A percentile compares a stretch with the other conserved stretches of the same genome.
phyloP scores from a whole-genome alignment of 2,888 invertebrate genomes.

The Gari tellinella region DNA sequence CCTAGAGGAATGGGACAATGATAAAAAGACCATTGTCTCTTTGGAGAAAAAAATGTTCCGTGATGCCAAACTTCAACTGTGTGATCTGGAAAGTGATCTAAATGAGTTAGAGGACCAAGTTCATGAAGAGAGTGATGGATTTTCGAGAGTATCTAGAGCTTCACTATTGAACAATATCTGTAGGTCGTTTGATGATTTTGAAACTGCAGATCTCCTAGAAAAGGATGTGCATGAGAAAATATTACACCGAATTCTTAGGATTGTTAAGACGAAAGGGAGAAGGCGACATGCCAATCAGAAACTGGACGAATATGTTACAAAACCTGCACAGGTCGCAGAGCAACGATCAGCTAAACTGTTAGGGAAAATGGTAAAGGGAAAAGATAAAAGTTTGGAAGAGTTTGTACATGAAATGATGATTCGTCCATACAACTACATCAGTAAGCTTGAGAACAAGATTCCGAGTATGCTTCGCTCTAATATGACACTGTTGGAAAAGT shows the following conservation, averaged over 20 bases:
- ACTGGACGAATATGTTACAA: conserved; percentile 38
- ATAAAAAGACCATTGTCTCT: conserved; percentile 40
- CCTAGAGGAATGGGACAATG: conserved; percentile 63
- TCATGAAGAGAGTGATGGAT: conserved; percentile 13
- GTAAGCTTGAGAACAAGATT: conserved; percentile 56
- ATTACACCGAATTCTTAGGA: conserved; percentile 19
- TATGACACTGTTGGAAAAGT: conserved; percentile 64
- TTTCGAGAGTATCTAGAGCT: conserved; percentile 10
- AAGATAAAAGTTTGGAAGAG: conserved; percentile 36
- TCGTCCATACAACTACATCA: conserved; percentile 53
- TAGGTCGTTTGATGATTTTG: conserved; percentile 43
- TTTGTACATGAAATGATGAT: conserved; percentile 57
- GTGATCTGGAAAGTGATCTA: conserved; percentile 67
- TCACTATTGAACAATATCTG: conserved; percentile 28
- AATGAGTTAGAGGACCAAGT: conserved; percentile 57
- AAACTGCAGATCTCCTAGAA: conserved; percentile 28
- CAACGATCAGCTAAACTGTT: conserved; percentile 54
- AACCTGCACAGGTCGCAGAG: conserved; percentile 47
- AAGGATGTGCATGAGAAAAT: conserved; percentile 20
- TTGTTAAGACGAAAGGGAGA: conserved; percentile 23
- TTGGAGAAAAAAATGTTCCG: conserved; percentile 56
- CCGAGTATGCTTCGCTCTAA: conserved; percentile 69
- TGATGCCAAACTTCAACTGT: conserved; percentile 60
- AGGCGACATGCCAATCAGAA: conserved; percentile 45
- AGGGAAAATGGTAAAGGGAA: conserved; percentile 40